Evolutionary conservation across 2,888 invertebrate genomes (phyloP).

Genomic region (Eristalis pertinax): DNA sequence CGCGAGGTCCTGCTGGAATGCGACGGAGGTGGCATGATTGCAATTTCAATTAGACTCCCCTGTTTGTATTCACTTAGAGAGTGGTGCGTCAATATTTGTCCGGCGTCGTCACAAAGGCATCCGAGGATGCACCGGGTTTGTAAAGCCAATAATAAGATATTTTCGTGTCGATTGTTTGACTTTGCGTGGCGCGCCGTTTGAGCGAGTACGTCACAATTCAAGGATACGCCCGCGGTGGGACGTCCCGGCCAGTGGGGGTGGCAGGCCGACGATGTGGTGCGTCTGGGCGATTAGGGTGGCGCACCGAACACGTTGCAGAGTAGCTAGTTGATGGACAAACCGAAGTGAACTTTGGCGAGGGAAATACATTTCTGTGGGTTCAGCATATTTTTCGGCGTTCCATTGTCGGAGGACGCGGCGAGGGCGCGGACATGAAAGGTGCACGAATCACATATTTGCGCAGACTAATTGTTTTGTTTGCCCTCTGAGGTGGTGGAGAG

Average conservation of each 20-base stretch:
- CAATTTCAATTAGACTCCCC: constrained; percentile 73
- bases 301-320: constrained; percentile 13
- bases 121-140: constrained; percentile 40
- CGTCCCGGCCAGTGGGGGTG: neutral
- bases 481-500: neutral
- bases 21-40: constrained; percentile 40
- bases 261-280: neutral
- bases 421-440: neutral
- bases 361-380: constrained; percentile 23
- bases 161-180: constrained; percentile 53
- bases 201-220: neutral
- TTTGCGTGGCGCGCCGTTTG: neutral
- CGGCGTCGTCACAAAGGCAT: constrained; percentile 60
- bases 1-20: neutral
- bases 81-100: constrained; percentile 66
- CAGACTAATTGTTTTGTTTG: constrained; percentile 33
- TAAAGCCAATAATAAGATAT: constrained; percentile 49
- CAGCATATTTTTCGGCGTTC: constrained; percentile 8
- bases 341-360: constrained; percentile 23
- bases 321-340: constrained; percentile 35
- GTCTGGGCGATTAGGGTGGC: constrained; percentile 25
- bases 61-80: constrained; percentile 72
- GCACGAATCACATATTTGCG: constrained; percentile 8
- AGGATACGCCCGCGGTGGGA: neutral
- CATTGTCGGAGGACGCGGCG: neutral